A percentile compares a stretch with the other conserved stretches of the same genome.
Evolutionary conservation across 2,888 invertebrate species (phyloP).

Genomic region (Plutella xylostella): DNA sequence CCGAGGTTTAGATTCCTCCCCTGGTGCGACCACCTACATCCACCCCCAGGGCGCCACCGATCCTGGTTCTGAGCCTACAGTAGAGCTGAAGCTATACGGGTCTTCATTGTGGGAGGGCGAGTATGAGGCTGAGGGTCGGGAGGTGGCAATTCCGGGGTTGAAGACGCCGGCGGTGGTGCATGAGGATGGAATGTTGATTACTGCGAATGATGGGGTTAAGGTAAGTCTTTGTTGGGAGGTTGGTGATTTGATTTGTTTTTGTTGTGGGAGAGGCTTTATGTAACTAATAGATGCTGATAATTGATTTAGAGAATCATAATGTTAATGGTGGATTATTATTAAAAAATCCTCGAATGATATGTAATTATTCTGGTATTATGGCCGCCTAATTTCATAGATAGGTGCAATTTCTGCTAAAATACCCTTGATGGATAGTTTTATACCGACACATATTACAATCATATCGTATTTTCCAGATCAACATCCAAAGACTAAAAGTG

Average conservation of each 20-base stretch:
- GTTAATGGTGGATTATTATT: too few species aligned
- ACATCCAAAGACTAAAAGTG: conserved; percentile 80
- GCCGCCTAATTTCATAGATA: too few species aligned
- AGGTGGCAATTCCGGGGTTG: conserved; percentile 72
- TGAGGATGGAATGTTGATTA: conserved; percentile 81
- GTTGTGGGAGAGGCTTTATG: too few species aligned
- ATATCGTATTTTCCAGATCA: conserved; percentile 77
- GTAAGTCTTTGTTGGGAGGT: conserved; percentile 39
- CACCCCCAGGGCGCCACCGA: conserved; percentile 24
- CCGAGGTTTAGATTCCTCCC: conserved; percentile 93
- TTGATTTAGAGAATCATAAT: too few species aligned
- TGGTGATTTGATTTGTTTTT: background rate
- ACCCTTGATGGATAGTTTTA: too few species aligned
- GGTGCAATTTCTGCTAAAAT: too few species aligned
- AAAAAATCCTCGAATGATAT: too few species aligned
- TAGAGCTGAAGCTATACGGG: conserved; percentile 81
- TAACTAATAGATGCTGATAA: too few species aligned
- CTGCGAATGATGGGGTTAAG: conserved; percentile 82
- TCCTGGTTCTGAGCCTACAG: too few species aligned
- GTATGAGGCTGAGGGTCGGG: conserved; percentile 65
- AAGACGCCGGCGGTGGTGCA: conserved; percentile 77
- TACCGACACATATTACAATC: too few species aligned
- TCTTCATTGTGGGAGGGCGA: conserved; percentile 77
- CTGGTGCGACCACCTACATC: conserved; percentile 83
- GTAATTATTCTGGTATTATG: too few species aligned